Evolutionary conservation across 1,140 invertebrate species (phyloP), one percentile per base, ranked within the genome.

Genomic region (Aricia agestis): DNA sequence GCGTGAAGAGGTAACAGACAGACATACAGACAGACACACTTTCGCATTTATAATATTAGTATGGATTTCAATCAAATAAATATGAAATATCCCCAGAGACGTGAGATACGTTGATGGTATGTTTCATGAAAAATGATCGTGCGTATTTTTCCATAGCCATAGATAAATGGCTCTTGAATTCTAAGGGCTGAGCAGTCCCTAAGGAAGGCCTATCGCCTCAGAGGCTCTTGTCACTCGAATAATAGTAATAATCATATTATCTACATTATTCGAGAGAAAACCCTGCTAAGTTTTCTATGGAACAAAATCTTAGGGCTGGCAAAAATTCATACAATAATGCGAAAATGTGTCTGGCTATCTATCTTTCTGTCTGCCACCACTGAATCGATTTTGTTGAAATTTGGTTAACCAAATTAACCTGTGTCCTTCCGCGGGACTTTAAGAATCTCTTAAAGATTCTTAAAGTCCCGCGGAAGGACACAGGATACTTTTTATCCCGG

Each of bases 121-220:
- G 45, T 52, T 52, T 52, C 45, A 52, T 52, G 45, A 52, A 52
- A 52, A 52, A 52, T 52, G 45, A 52, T 52, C 45, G 45, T 52
- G 45, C 10, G 45, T 13, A 13, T 52, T 52, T 52, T 52, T 52
- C 6, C 41, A 15, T 52, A 52, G 6, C 45, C 13, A 9, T 52
- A 45, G 45, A 52, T 52, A 15, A 52, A 52, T 52, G 45, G 45
- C 11, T 52, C 6, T 15, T 52, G 13, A 52, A 52, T 52, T 52
- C 13, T 52, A 15, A 52, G 45, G 45, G 45, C 45, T 52, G 45
- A 52, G 45, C 13, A 15, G 45, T 52, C 45, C 45, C 45, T 52
- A 4, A 9, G 11, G 45, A 9, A 3, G 9, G 13, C 45, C 45
- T 52, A 52, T 15, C 41, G 11, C 7, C 41, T 42, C 41, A 42